Evolutionary conservation across 2,797 vertebrate genomes (phyloP).

Genomic region (Antrozous pallidus): DNA sequence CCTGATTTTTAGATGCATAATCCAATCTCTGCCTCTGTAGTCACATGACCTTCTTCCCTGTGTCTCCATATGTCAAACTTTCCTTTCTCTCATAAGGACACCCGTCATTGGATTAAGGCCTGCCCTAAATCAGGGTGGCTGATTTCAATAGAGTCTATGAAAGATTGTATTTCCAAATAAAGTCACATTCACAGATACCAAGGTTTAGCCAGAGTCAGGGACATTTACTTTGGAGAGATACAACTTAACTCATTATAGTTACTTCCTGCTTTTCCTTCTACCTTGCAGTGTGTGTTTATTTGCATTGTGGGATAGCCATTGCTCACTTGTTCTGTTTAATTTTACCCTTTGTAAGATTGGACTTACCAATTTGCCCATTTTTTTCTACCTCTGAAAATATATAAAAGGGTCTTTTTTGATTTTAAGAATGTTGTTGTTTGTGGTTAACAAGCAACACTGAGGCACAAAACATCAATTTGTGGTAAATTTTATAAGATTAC

Average conservation of each 20-base stretch:
- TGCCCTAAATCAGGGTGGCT: neutral
- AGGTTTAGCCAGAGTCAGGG: neutral
- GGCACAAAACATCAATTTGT: neutral
- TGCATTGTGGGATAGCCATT: neutral
- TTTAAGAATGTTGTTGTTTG: neutral
- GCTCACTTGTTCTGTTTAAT: neutral
- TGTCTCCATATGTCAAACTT: neutral
- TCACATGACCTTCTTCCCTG: neutral
- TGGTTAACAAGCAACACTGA: neutral
- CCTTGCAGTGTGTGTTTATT: neutral
- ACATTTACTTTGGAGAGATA: neutral
- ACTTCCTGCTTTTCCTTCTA: neutral
- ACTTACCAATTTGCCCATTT: neutral
- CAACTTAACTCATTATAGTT: neutral
- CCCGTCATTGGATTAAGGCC: neutral
- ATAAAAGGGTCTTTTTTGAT: neutral
- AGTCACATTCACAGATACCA: neutral
- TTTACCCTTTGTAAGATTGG: neutral
- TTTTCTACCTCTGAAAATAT: neutral
- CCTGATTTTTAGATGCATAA: neutral
- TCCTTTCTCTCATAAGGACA: neutral
- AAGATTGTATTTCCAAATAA: neutral
- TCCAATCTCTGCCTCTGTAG: neutral
- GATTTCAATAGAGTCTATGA: neutral
- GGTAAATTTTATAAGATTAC: neutral